Evolutionary conservation across 2,113 vertebrate genomes (phyloP).

Genomic region (Dendrocopos noguchii): DNA sequence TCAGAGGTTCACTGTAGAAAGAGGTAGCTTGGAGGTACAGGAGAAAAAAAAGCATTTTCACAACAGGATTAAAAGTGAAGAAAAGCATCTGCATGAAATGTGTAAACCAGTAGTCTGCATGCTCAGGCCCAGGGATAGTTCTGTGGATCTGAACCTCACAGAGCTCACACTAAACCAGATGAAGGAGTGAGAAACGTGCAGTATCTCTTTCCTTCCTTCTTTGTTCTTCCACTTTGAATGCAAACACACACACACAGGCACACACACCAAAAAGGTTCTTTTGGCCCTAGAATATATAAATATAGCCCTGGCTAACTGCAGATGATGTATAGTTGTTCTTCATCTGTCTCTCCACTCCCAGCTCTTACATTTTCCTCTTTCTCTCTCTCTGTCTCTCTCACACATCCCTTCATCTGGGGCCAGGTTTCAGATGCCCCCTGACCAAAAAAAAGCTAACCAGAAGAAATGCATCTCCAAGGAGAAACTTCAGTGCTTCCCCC

Average conservation of each 20-base stretch:
- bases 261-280: neutral
- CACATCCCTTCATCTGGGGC: neutral
- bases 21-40: neutral
- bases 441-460: neutral
- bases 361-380: neutral
- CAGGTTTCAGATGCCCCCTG: neutral
- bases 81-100: neutral
- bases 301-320: rapidly evolving
- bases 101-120: neutral
- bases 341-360: neutral
- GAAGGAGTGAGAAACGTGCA: neutral
- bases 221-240: neutral
- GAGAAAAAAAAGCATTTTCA: neutral
- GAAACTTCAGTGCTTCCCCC: neutral
- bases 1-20: neutral
- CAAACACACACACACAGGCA: rapidly evolving
- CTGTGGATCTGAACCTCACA: neutral
- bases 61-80: neutral
- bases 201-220: neutral
- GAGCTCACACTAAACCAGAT: neutral
- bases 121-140: neutral
- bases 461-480: neutral
- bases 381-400: neutral
- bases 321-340: neutral
- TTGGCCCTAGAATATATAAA: neutral